phyloP scores from a whole-genome alignment of 92 coral and sea anemone genomes.

The Siderastrea siderea region DNA sequence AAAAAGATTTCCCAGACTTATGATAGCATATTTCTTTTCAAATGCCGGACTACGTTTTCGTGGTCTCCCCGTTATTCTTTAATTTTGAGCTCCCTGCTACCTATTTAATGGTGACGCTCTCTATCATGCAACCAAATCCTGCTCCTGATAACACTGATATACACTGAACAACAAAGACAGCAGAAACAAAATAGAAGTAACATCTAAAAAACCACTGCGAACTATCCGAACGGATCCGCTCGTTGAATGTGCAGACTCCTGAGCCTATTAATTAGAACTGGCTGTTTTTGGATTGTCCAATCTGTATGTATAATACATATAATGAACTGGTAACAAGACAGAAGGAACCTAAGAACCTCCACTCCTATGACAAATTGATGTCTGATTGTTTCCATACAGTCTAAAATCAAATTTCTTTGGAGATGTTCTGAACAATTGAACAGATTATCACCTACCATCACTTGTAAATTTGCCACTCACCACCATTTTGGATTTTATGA shows the following conservation, averaged over 20 bases:
- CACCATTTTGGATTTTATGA: conserved; percentile 3
- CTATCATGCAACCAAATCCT: no score
- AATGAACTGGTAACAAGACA: conserved; percentile 42
- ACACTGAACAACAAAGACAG: no score
- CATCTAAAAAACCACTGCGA: no score
- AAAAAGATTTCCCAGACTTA: no score
- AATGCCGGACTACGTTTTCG: no score
- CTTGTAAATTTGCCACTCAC: conserved; percentile 2
- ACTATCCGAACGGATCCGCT: no score
- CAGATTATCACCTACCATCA: background rate
- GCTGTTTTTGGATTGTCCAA: conserved; percentile 33
- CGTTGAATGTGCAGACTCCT: background rate
- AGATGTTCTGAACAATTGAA: background rate
- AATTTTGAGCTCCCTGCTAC: no score
- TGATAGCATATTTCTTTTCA: no score
- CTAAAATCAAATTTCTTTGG: background rate
- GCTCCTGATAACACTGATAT: no score
- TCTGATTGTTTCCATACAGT: background rate
- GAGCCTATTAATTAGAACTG: conserved; percentile 26
- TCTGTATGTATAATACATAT: conserved; percentile 15
- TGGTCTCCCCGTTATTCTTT: no score
- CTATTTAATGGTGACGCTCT: no score
- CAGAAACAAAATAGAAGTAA: no score
- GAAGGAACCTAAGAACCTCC: conserved; percentile 26
- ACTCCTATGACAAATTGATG: background rate